phyloP scores from a whole-genome alignment of 1,140 invertebrate species.

The Lycorma delicatula region DNA sequence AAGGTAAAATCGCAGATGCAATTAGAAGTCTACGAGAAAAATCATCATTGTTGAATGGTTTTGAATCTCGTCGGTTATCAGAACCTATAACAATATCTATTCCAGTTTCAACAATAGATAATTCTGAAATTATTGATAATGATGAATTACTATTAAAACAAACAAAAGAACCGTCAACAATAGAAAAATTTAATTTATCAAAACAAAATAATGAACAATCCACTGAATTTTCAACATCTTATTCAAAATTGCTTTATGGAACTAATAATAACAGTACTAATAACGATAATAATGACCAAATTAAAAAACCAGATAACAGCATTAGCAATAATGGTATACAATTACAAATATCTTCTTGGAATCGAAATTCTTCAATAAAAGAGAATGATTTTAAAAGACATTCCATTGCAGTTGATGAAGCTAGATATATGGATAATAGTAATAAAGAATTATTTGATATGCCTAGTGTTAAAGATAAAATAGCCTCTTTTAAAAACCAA shows the following conservation, averaged over 20 bases:
- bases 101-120: constrained; percentile 8
- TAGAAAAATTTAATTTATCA: not conserved
- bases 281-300: not conserved
- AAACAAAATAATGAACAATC: constrained; percentile 1
- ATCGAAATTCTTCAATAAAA: not conserved
- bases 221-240: too few species aligned
- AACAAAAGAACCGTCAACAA: not conserved
- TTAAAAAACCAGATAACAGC: not conserved
- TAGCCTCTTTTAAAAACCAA: too few species aligned
- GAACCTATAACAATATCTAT: constrained; percentile 17
- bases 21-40: constrained; percentile 10
- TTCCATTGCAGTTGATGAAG: constrained; percentile 48
- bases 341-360: too few species aligned
- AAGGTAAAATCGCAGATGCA: constrained; percentile 15
- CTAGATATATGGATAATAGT: constrained; percentile 39
- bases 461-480: too few species aligned
- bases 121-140: constrained; percentile 6
- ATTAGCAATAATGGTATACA: too few species aligned
- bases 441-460: not conserved
- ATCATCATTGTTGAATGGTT: not conserved
- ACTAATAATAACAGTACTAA: constrained; percentile 9
- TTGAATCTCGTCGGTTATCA: constrained; percentile 7
- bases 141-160: constrained; percentile 14
- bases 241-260: constrained; percentile 14
- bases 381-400: constrained; percentile 39